A percentile compares a stretch with the other conserved stretches of the same genome.
phyloP scores from a whole-genome alignment of 1,140 invertebrate species.

The Drosophila melanogaster region Release_6_plus_ISO1_MT NT_037436.4:17359501-17360000 shows the following conservation, averaged over 20 bases:
- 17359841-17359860: constrained; percentile 88
- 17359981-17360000: constrained; percentile 48
- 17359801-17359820: constrained; percentile 77
- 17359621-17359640: constrained; percentile 79
- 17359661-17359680: constrained; percentile 64
- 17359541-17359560: constrained; percentile 19
- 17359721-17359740: constrained; percentile 8
- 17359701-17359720: constrained; percentile 62
- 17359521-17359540: constrained; percentile 73
- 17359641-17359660: constrained; percentile 75
- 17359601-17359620: constrained; percentile 59
- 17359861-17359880: constrained; percentile 89
- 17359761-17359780: constrained; percentile 6
- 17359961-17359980: constrained; percentile 36
- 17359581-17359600: constrained; percentile 82
- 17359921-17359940: constrained; percentile 62
- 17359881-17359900: constrained; percentile 87
- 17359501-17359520: constrained; percentile 76
- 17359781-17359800: constrained; percentile 70
- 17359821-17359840: constrained; percentile 83
- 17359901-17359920: constrained; percentile 63
- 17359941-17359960: constrained; percentile 9
- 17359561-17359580: constrained; percentile 83
- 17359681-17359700: constrained; percentile 83
- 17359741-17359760: constrained; percentile 45